Evolutionary conservation across 1,140 invertebrate genomes (phyloP), one percentile per base, ranked within the genome.

Genomic region (Aphaenogaster floridana): DNA sequence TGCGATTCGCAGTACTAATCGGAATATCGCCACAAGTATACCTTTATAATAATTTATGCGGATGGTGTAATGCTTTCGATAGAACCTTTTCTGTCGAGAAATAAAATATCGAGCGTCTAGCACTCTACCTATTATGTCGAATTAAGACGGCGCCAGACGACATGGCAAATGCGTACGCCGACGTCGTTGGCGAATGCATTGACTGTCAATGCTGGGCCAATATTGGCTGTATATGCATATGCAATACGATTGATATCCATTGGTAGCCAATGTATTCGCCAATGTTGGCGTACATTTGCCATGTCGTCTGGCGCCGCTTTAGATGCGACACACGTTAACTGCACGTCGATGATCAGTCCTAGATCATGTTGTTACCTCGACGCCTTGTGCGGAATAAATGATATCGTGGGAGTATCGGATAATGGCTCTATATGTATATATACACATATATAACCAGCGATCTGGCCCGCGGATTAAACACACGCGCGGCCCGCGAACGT

Each of bases 391-490:
- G 13, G 61, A 90, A 89, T 45, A 89, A 89, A 84, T 89, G 81
- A 90, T 87, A 68, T 59, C 39, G 50, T 21, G 64, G 42, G 21
- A 81, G 52, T 77, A 78, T n/a, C 21, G 39, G 69, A 36, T 66
- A 80, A 71, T n/a, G 45, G 52, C 48, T 61, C 15, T 66, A 76
- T 28, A 28, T 28, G 28, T 28, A 28, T 28, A 28, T 28, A 28
- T 28, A 28, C 28, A 28, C 28, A 28, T 28, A 28, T 28, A 28
- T 28, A 86, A 90, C 61, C 59, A 64, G 61, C 54, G 87, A 71
- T 54, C 63, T 63, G 61, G 39, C 36, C 34, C 61, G 50, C 3
- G 88, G 64, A 89, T 90, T 89, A 89, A 89, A 66, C 72, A 87
- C 64, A 74, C 77, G 76, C 64, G 17, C 72, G n/a, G 15, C 5